Percentiles rank a stretch among this genome's conserved stretches.
Evolutionary conservation across 2,113 vertebrate genomes (phyloP).

Genomic region (Atrichornis clamosus): DNA sequence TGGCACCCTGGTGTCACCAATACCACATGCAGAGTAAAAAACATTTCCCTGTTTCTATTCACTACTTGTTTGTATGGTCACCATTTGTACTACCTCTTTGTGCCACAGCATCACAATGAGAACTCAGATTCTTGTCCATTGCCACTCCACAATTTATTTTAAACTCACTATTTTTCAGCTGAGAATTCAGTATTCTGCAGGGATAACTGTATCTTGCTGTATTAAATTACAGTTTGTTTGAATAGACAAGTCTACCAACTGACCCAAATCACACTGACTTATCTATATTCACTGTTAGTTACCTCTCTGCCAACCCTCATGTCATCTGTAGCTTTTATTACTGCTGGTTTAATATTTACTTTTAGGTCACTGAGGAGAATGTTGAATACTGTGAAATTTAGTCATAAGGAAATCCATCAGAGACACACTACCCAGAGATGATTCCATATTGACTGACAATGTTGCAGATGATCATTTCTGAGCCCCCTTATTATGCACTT

Average conservation of each 20-base stretch:
- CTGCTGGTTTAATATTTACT: constrained; percentile 35
- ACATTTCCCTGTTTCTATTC: neutral
- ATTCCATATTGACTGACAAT: neutral
- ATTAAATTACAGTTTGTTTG: constrained; percentile 45
- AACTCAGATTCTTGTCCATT: neutral
- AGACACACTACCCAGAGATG: neutral
- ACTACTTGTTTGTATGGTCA: neutral
- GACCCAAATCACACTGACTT: constrained; percentile 20
- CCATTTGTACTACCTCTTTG: neutral
- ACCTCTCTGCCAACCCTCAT: neutral
- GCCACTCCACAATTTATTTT: neutral
- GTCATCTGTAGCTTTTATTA: constrained; percentile 39
- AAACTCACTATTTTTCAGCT: neutral
- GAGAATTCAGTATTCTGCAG: neutral
- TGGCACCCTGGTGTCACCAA: neutral
- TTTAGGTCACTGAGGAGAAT: constrained; percentile 12
- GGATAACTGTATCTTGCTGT: neutral
- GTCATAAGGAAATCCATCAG: neutral
- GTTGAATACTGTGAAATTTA: constrained; percentile 5
- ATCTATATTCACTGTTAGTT: constrained; percentile 13
- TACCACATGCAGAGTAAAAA: neutral
- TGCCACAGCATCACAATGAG: neutral
- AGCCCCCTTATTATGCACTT: neutral
- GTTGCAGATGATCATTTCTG: neutral
- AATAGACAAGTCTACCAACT: constrained; percentile 23